Evolutionary conservation across 2,888 invertebrate species (phyloP).

Genomic region (Halictus ligatus): DNA sequence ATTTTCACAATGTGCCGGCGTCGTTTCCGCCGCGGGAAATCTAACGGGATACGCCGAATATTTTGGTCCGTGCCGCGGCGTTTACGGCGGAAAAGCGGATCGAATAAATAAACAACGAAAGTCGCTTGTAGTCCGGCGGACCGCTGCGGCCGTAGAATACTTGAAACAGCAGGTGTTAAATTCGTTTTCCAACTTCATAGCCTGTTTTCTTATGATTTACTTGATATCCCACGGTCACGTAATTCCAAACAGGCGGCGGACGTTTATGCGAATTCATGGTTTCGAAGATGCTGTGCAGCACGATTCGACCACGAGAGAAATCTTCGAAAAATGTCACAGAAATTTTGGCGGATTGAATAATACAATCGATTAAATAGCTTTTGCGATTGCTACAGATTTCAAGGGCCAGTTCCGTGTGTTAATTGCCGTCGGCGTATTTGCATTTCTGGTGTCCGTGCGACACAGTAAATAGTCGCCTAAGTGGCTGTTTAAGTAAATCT

Average conservation of each 20-base stretch:
- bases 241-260: neutral
- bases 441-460: neutral
- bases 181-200: constrained; percentile 5
- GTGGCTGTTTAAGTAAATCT: neutral
- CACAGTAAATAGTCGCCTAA: neutral
- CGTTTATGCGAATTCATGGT: neutral
- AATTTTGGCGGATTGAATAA: neutral
- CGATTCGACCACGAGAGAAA: neutral
- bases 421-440: neutral
- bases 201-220: neutral
- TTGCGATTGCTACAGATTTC: neutral
- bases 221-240: neutral
- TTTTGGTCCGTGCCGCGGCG: neutral
- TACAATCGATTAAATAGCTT: neutral
- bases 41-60: constrained; percentile 4
- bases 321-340: neutral
- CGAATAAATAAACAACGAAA: constrained; percentile 18
- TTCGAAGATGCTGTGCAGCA: neutral
- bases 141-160: neutral
- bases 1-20: constrained; percentile 36
- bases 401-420: neutral
- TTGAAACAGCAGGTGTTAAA: neutral
- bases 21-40: neutral
- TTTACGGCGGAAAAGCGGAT: constrained; percentile 3
- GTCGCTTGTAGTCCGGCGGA: neutral